Evolutionary conservation across 2,888 invertebrate species (phyloP), one percentile per base, ranked within the genome.

Genomic region (Neuroscelio doddi): DNA sequence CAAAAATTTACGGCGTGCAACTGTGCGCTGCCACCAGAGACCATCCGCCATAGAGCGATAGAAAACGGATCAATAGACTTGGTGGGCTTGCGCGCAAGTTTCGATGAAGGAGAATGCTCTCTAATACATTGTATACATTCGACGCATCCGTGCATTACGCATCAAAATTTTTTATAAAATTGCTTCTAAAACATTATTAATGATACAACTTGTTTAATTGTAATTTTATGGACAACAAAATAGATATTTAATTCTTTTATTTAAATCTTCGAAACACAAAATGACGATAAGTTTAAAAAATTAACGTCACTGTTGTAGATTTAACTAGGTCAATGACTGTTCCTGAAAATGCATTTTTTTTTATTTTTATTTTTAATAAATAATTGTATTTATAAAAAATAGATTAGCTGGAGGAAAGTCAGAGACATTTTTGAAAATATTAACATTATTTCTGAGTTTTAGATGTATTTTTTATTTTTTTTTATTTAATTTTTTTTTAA

Each of bases 31-130:
- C 30, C 17, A 32, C 38, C 45, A 53, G 21, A 57, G 50, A 64
- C 44, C 44, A 53, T 56, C 63, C 50, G 51, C 57, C 66, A 64
- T 63, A 61, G 46, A 59, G 41, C 71, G 64, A 68, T 42, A 70
- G 67, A 72, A 67, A 70, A 56, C 51, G 75, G 80, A 82, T 82
- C 82, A 82, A 82, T 82, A 82, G 73, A 65, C 72, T 72, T 69
- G 50, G 49, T 56, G 75, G 65, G 72, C 75, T 76, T 82, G 82
- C 82, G 82, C 82, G 74, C 63, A 50, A 15, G 21, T 27, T 24
- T 32, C 44, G 14, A 64, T 21, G 10, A 38, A 26, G 32, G 36
- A 61, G 45, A 47, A 46, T 38, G 41, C 41, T 52, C 26, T 27
- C 45, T 16, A 47, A 56, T 12, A 41, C 44, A 59, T 16, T 44